Evolutionary conservation across 2,797 vertebrate species (phyloP).

Genomic region (Rhadinocentrus ornatus): DNA sequence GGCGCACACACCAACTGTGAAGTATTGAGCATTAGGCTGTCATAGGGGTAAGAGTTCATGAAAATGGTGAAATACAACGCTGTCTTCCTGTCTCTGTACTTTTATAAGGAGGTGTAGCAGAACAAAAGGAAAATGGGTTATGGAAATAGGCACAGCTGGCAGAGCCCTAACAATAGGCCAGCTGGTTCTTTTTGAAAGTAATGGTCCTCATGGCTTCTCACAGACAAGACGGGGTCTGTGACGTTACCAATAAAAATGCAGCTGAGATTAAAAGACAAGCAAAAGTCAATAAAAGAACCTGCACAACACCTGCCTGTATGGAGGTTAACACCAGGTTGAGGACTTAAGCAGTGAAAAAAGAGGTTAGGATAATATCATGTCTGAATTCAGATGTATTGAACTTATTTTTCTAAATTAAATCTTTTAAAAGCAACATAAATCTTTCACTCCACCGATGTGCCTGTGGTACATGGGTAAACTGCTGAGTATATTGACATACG

Average conservation of each 20-base stretch:
- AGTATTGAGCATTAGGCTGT: conserved; percentile 42
- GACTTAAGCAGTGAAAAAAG: background rate
- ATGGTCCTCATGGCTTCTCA: conserved; percentile 70
- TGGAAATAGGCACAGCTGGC: conserved; percentile 85
- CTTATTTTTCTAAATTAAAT: conserved; percentile 3
- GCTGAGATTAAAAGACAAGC: conserved; percentile 69
- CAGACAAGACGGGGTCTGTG: conserved; percentile 64
- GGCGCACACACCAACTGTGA: conserved; percentile 17
- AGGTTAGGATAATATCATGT: background rate
- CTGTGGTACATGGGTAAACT: conserved; percentile 23
- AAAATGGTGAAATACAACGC: conserved; percentile 75
- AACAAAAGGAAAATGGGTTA: conserved; percentile 83
- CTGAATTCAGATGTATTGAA: background rate
- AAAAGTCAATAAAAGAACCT: conserved; percentile 52
- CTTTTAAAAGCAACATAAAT: conserved; percentile 20
- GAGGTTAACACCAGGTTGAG: conserved; percentile 29
- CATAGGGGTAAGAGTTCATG: conserved; percentile 75
- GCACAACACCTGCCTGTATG: conserved; percentile 53
- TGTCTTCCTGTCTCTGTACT: conserved; percentile 73
- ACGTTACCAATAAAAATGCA: conserved; percentile 73
- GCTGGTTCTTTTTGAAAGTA: conserved; percentile 81
- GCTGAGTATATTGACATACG: conserved; percentile 72
- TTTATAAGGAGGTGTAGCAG: conserved; percentile 74
- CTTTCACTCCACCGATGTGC: conserved; percentile 16
- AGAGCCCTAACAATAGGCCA: conserved; percentile 81